Base-by-base conservation (phyloP, 92 coral and sea anemone species). In the Desmophyllum pertusum region DNA sequence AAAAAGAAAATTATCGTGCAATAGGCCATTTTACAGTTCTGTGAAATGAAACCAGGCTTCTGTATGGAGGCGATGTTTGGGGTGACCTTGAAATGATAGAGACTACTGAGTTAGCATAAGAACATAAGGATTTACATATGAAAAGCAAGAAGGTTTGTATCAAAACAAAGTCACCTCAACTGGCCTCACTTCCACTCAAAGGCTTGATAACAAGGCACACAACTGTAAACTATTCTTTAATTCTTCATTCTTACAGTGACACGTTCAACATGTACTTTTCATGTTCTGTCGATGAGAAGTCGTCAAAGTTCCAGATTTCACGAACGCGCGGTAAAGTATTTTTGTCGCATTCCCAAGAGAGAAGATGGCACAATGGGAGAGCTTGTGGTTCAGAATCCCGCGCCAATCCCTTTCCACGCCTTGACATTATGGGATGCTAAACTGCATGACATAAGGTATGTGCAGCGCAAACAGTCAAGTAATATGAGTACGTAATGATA, bases 321-420 rank as follows among this genome's bases (percentile, higher is more conserved):
- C 86, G 79, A n/a, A 72, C 42, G 80, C 80, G 79, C 35, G 63
- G 76, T 21, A 88, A 57, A 37, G 43, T 88, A 29, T 7, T 63
- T n/a, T 18, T 78, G 88, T 35, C 64, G 73, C 29, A 77, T 88
- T 35, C 59, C 68, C 15, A 83, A 88, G 81, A 73, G 43, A 11
- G 88, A 64, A 37, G 79, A 88, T 48, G 83, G 78, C 21, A 84
- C 83, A 23, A 79, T 84, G 23, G 91, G 91, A n/a, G 91, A 88
- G 35, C 73, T 48, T 21, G 85, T 78, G 69, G 27, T 88, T 27
- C 38, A 36, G 35, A 69, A 65, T 27, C 81, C 80, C 17, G 88
- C 88, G 27, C 85, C 75, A 63, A 72, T 88, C 27, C 91, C 88
- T 11, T 88, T 83, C 41, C 91, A 88, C 46, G 81, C 84, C 35